Conservation (phyloP, 2,113 vertebrate genomes). For the Lasiurus borealis region DNA sequence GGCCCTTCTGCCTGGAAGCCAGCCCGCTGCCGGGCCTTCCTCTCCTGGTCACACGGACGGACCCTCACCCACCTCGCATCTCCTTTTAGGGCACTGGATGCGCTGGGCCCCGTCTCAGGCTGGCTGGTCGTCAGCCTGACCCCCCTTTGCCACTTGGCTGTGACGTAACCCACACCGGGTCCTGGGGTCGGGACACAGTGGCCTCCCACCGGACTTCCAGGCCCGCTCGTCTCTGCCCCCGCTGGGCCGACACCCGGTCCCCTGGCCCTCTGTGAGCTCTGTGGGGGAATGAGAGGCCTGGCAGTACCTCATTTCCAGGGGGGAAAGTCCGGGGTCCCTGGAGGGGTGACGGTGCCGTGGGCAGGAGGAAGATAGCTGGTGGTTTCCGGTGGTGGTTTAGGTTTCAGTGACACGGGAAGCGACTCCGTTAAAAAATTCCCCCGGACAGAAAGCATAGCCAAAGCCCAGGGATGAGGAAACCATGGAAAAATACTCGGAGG, state of each 20-base stretch:
- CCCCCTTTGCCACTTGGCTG: not conserved
- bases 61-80: no score
- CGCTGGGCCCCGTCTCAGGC: not conserved
- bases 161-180: no score
- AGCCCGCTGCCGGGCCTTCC: no score
- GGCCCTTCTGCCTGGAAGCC: not conserved
- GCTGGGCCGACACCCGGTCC: no score
- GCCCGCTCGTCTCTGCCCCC: not conserved
- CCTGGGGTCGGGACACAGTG: no score
- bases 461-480: not conserved
- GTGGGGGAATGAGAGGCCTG: not conserved
- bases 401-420: not conserved
- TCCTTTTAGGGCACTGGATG: no score
- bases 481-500: not conserved
- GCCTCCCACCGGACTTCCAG: rapidly evolving
- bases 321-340: no score
- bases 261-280: not conserved
- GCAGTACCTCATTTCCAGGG: rapidly evolving
- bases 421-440: not conserved
- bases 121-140: not conserved
- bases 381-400: no score
- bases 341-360: rapidly evolving
- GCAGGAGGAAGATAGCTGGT: rapidly evolving
- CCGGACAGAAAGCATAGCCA: not conserved
- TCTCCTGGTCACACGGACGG: rapidly evolving